Evolutionary conservation across 2,113 vertebrate genomes (phyloP).

Genomic region (Colistium nudipinnis): DNA sequence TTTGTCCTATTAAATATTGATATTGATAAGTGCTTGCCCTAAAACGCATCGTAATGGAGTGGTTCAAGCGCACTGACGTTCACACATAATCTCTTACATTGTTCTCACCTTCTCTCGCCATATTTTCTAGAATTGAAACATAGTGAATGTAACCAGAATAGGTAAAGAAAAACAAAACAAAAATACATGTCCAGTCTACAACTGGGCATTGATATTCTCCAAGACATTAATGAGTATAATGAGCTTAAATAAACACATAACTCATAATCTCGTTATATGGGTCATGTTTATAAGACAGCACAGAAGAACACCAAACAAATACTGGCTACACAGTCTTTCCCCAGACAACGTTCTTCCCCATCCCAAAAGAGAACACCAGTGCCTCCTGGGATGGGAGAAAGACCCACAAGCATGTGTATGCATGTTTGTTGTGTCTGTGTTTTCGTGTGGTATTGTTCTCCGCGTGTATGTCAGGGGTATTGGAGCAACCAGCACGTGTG

Average conservation of each 20-base stretch:
- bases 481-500: constrained; percentile 52
- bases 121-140: not conserved
- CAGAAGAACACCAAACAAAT: constrained; percentile 69
- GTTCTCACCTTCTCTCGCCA: no score
- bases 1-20: not conserved
- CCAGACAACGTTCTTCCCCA: constrained; percentile 39
- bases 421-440: constrained; percentile 15
- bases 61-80: not conserved
- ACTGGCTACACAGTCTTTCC: constrained; percentile 49
- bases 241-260: constrained; percentile 62
- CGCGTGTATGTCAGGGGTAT: constrained; percentile 40
- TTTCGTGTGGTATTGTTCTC: constrained; percentile 43
- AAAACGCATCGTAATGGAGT: not conserved
- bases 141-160: no score
- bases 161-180: no score
- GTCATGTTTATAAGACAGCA: constrained; percentile 74
- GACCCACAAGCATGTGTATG: constrained; percentile 27
- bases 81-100: no score
- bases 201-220: constrained; percentile 5
- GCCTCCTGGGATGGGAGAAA: constrained; percentile 49
- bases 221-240: constrained; percentile 20
- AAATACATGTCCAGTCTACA: no score
- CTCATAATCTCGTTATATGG: constrained; percentile 55
- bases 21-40: not conserved
- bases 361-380: constrained; percentile 37